phyloP scores from a whole-genome alignment of 2,797 vertebrate genomes.

The Loriculus beryllinus region DNA sequence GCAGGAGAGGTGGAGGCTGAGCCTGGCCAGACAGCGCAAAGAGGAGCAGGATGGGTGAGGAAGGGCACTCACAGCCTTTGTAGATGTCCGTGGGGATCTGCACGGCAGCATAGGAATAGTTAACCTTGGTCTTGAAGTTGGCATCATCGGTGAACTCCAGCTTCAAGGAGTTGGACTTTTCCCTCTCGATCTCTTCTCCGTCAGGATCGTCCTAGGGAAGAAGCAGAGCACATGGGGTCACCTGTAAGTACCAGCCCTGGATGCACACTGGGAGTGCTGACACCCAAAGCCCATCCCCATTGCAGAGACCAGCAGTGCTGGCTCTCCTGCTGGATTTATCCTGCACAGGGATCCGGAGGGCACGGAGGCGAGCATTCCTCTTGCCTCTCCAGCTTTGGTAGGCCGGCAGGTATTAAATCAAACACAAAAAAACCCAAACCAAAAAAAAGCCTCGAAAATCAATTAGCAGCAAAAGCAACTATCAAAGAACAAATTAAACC shows the following conservation, averaged over 20 bases:
- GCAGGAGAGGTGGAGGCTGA: not conserved
- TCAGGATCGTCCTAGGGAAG: conserved; percentile 87
- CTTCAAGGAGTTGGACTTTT: conserved; percentile 83
- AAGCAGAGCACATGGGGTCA: not conserved
- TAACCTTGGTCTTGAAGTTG: conserved; percentile 98
- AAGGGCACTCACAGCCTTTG: conserved; percentile 92
- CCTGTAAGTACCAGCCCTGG: accelerated
- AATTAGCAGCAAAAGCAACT: conserved; percentile 78
- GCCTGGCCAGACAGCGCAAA: accelerated
- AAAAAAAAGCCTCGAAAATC: conserved; percentile 70
- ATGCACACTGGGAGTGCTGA: accelerated
- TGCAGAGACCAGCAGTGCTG: not conserved
- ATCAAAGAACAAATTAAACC: conserved; percentile 75
- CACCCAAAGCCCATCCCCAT: not conserved
- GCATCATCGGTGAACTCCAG: conserved; percentile 91
- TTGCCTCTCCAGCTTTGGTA: conserved; percentile 18
- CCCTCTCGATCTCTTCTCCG: conserved; percentile 83
- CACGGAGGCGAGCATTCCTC: not conserved
- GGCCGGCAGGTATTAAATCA: conserved; percentile 71
- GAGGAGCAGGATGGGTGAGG: not conserved
- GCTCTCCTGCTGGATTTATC: not conserved
- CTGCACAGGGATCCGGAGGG: accelerated
- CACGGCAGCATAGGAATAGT: conserved; percentile 94
- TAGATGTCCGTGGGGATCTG: conserved; percentile 99
- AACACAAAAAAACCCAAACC: not conserved